Evolutionary conservation across 2,888 invertebrate species (phyloP), one percentile per base, ranked within the genome.

Genomic region (Plagiodera versicolora): DNA sequence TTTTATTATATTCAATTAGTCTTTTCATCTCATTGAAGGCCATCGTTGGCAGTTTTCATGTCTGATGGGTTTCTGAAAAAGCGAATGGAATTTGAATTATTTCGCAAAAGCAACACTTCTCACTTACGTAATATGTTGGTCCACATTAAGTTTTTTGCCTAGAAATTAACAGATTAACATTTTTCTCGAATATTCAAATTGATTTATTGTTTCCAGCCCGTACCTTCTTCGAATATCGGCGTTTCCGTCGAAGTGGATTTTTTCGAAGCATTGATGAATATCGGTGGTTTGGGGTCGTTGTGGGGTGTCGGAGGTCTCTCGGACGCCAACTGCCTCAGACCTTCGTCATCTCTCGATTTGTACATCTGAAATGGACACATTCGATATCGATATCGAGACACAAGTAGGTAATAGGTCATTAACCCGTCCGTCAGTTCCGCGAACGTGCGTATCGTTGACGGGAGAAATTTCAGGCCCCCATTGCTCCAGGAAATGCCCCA

Each of bases 381-480:
- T 1, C 18, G 1, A 19, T 2, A 17, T 5, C 0, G 39, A 28
- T 39, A 18, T n/a, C 47, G 28, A 14, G 20, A 39, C 4, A n/a
- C n/a, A 17, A n/a, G n/a, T n/a, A n/a, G n/a, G n/a, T n/a, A n/a
- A n/a, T n/a, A n/a, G n/a, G n/a, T n/a, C n/a, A n/a, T n/a, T n/a
- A n/a, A 77, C 77, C 60, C 75, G 72, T 60, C 79, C 78, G 60
- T 79, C 79, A 1, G 70, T 75, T 10, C 78, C 79, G 58, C 71
- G 64, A 51, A 78, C 72, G 35, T 65, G 59, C 1, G 70, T 67
- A 55, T 80, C 82, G 0, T 83, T 81, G 45, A 84, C 78, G 4
- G 84, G 85, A 60, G 84, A 73, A 35, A 83, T 83, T 70, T 87
- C 86, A 0, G 87, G 87, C 1, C 87, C 87, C 86, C 86, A 88